Evolutionary conservation across 2,113 vertebrate genomes (phyloP).

Genomic region (Dicrurus megarhynchus): DNA sequence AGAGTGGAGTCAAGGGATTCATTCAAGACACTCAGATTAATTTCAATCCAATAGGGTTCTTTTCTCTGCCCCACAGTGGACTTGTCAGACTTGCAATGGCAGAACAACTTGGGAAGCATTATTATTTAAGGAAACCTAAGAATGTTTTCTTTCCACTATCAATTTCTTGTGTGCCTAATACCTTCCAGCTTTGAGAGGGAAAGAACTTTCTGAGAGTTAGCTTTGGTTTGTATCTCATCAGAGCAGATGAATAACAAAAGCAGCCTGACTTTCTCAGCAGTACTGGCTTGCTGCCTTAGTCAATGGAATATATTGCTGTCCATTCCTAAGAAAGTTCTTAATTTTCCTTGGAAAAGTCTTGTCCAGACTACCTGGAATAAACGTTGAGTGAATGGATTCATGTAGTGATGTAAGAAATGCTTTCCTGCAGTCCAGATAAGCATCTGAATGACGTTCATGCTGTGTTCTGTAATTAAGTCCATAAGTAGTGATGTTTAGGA

Average conservation of each 20-base stretch:
- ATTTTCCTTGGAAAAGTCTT: not conserved
- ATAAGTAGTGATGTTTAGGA: not conserved
- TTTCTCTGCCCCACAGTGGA: not conserved
- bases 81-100: not conserved
- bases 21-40: not conserved
- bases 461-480: not conserved
- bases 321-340: not conserved
- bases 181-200: not conserved
- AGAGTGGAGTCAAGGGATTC: not conserved
- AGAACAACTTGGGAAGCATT: not conserved
- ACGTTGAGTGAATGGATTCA: not conserved
- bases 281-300: not conserved
- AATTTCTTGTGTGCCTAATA: not conserved
- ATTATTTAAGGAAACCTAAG: not conserved
- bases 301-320: not conserved
- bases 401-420: not conserved
- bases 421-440: not conserved
- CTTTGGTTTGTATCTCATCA: not conserved
- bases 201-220: not conserved
- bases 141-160: not conserved
- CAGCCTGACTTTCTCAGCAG: not conserved
- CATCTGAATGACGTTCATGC: not conserved
- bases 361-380: not conserved
- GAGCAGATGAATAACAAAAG: not conserved
- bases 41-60: not conserved